A percentile compares a stretch with the other conserved stretches of the same genome.
phyloP scores from a whole-genome alignment of 2,797 vertebrate genomes.

The Rallus crepitans region DNA sequence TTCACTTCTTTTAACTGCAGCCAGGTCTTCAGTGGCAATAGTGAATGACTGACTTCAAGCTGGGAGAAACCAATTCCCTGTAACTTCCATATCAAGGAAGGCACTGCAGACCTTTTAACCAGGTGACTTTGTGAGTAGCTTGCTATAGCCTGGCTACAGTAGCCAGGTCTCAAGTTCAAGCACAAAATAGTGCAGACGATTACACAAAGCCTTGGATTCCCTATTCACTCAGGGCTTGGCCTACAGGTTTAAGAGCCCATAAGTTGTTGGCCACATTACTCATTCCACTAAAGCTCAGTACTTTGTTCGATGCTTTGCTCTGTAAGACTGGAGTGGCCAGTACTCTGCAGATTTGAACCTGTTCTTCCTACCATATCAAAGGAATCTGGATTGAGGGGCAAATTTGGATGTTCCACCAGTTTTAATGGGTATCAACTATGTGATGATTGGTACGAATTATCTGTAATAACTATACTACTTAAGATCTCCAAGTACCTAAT shows the following conservation, averaged over 20 bases:
- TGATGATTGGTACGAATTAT: not conserved
- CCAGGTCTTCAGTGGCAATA: not conserved
- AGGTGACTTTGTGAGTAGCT: not conserved
- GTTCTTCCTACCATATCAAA: slow-evolving; percentile 30
- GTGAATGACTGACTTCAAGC: not conserved
- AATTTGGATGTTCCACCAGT: slow-evolving; percentile 40
- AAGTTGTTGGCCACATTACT: not conserved
- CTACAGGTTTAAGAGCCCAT: not conserved
- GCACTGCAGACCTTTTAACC: not conserved
- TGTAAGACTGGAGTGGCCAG: not conserved
- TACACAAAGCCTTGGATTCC: not conserved
- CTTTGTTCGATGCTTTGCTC: not conserved
- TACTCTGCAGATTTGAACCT: slow-evolving; percentile 28
- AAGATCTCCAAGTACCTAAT: not conserved
- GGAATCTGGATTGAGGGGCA: not conserved
- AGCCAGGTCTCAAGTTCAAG: not conserved
- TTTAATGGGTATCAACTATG: not conserved
- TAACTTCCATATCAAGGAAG: not conserved
- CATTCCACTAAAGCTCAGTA: not conserved
- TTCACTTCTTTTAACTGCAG: not conserved
- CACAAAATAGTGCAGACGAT: not conserved
- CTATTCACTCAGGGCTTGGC: not conserved
- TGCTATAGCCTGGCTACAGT: not conserved
- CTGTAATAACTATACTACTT: not conserved
- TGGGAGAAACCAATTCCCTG: not conserved